phyloP scores from a whole-genome alignment of 2,888 invertebrate species.

The Epinotia ramella region DNA sequence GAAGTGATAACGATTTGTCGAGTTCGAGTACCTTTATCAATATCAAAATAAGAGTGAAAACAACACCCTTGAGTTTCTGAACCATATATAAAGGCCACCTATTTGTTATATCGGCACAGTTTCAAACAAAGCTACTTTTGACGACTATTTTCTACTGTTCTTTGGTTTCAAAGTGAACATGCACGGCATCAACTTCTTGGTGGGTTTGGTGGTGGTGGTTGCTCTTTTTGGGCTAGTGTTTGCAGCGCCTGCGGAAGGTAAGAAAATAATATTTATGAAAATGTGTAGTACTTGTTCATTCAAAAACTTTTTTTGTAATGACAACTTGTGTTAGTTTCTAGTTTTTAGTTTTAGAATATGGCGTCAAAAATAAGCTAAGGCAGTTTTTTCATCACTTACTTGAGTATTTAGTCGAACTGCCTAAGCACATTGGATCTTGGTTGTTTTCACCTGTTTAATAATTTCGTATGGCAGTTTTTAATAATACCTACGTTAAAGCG shows the following conservation, averaged over 20 bases:
- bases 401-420: no score
- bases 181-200: constrained; percentile 29
- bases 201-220: constrained; percentile 22
- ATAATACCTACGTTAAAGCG: no score
- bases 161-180: constrained; percentile 16
- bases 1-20: constrained; percentile 6
- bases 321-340: no score
- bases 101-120: constrained; percentile 13
- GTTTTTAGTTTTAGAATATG: no score
- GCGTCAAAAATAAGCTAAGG: no score
- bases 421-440: no score
- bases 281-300: no score
- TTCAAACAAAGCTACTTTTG: not conserved
- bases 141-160: not conserved
- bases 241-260: constrained; percentile 32
- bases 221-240: constrained; percentile 30
- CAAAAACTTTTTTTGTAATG: no score
- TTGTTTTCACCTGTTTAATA: no score
- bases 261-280: not conserved
- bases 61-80: constrained; percentile 27
- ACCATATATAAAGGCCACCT: constrained; percentile 11
- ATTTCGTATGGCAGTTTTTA: no score
- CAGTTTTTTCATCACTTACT: no score
- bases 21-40: constrained; percentile 15
- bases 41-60: constrained; percentile 23